These are phyloP conservation scores for Drosophila kambysellisi DNA, from an alignment of 2,888 invertebrate species.

Conservation along the genomic window DNA sequence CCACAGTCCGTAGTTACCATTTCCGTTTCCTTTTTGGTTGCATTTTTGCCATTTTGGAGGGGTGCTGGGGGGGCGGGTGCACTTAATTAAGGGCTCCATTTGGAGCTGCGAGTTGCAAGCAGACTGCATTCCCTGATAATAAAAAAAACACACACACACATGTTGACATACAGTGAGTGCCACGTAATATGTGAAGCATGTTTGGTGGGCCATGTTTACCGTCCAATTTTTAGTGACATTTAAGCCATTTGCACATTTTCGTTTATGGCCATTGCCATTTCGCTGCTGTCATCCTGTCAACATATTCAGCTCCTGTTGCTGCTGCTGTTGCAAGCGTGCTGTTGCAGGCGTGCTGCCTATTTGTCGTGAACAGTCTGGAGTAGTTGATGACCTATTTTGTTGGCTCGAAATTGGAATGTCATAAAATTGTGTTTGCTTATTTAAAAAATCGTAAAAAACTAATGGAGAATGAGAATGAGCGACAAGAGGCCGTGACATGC, in stretches of 20 bases:
- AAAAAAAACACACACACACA: conserved; percentile 64
- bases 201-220: conserved; percentile 15
- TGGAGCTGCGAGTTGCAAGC: conserved; percentile 22
- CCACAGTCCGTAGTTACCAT: conserved; percentile 43
- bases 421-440: conserved; percentile 75
- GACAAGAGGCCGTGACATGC: conserved; percentile 34
- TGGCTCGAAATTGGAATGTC: conserved; percentile 73
- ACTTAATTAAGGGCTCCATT: conserved; percentile 72
- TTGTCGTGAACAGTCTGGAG: conserved; percentile 44
- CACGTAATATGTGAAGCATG: conserved; percentile 25
- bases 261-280: conserved; percentile 69
- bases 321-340: neutral
- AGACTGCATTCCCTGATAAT: conserved; percentile 48
- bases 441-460: conserved; percentile 69
- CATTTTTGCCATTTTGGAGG: conserved; percentile 38
- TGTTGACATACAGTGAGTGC: conserved; percentile 55
- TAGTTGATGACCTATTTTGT: conserved; percentile 57
- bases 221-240: conserved; percentile 64
- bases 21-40: conserved; percentile 42
- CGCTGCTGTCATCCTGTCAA: conserved; percentile 48
- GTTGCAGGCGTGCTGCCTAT: conserved; percentile 44
- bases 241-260: conserved; percentile 74
- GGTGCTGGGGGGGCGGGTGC: conserved; percentile 14
- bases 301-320: conserved; percentile 38
- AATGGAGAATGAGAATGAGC: neutral